A percentile compares a stretch with the other conserved stretches of the same genome.
phyloP scores from a whole-genome alignment of 2,797 vertebrate genomes.

The Naso thynnoides region DNA sequence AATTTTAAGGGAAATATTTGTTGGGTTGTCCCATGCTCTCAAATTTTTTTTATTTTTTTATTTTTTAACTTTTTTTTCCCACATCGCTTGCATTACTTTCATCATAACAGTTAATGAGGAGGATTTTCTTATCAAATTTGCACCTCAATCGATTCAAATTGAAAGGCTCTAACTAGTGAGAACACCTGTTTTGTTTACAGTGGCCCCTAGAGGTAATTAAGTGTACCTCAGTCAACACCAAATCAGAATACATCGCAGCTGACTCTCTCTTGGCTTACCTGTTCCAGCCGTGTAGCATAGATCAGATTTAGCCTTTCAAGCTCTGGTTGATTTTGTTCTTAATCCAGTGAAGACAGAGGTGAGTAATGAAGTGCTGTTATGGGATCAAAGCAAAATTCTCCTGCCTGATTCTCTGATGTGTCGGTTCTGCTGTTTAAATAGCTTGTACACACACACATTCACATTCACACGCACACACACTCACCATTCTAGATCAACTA shows the following conservation, averaged over 20 bases:
- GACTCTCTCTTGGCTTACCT: background rate
- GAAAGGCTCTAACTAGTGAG: conserved; percentile 5
- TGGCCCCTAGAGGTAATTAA: conserved; percentile 38
- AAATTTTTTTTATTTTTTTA: too few relatives aligned
- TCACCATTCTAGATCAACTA: conserved; percentile 8
- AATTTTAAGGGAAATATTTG: conserved; percentile 14
- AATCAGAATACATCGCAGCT: background rate
- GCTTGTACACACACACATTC: conserved; percentile 7
- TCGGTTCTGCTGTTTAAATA: conserved; percentile 28
- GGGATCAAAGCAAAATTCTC: conserved; percentile 27
- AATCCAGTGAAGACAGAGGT: conserved; percentile 10
- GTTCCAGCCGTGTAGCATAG: background rate
- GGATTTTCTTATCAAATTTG: conserved; percentile 13
- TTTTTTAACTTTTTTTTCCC: conserved; percentile 26
- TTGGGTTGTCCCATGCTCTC: background rate
- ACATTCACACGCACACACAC: background rate
- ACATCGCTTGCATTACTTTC: conserved; percentile 9
- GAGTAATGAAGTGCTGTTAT: conserved; percentile 32
- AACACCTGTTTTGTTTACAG: conserved; percentile 27
- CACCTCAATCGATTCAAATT: conserved; percentile 7
- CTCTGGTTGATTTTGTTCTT: background rate
- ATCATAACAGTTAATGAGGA: conserved; percentile 12
- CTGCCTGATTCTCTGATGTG: conserved; percentile 10
- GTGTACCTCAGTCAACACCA: background rate
- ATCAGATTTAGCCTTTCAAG: background rate